These are phyloP conservation scores for Gallinago jamesoni DNA, from an alignment of 2,113 vertebrate species.

Conservation along the genomic window DNA sequence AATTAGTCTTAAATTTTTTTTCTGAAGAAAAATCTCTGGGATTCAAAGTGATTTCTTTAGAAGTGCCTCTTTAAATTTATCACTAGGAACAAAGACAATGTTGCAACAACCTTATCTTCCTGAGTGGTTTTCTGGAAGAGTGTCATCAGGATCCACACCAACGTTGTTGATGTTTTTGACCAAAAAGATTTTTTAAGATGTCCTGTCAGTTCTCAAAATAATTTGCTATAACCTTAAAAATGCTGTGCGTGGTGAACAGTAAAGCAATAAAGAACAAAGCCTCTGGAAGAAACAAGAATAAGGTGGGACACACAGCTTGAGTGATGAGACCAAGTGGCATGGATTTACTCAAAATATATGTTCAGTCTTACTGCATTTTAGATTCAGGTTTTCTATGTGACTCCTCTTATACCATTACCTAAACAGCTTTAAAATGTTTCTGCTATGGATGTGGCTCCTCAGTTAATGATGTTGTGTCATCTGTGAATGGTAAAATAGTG, in stretches of 20 bases:
- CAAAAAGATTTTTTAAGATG: not conserved
- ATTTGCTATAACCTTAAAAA: not conserved
- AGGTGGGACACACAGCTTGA: not conserved
- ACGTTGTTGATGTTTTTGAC: not conserved
- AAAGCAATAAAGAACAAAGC: too few relatives aligned
- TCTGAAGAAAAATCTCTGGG: not conserved
- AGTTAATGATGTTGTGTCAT: not conserved
- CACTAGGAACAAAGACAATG: not conserved
- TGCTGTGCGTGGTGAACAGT: fast-evolving
- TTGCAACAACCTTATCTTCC: not conserved
- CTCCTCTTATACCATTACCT: not conserved
- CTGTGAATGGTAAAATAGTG: not conserved
- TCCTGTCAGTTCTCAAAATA: not conserved
- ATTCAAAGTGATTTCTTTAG: not conserved
- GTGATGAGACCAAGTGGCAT: not conserved
- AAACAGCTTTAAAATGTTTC: not conserved
- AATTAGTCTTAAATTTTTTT: not conserved
- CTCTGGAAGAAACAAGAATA: not conserved
- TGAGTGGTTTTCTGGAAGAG: not conserved
- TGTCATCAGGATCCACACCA: not conserved
- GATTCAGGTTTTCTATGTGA: not conserved
- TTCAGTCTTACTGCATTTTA: not conserved
- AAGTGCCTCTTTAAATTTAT: not conserved
- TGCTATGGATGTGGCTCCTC: not conserved
- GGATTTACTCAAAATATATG: not conserved